phyloP scores from a whole-genome alignment of 2,113 vertebrate species.

The Chionomys nivalis region DNA sequence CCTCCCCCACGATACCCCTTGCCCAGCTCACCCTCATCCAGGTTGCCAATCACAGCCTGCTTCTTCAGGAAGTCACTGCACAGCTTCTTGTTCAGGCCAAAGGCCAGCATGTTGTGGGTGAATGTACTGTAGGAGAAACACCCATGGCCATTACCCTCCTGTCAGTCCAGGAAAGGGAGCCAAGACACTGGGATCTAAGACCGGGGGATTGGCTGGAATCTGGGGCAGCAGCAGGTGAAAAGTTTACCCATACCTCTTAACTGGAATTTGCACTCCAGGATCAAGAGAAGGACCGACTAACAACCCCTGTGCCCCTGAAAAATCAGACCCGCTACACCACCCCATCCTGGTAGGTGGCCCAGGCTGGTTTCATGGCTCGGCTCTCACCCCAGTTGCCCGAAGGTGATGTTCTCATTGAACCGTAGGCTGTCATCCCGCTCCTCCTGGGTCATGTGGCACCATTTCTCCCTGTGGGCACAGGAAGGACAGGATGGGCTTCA shows the following conservation, averaged over 20 bases:
- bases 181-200: not conserved
- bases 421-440: constrained; percentile 95
- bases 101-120: constrained; percentile 98
- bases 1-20: no score
- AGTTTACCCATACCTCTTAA: not conserved
- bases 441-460: constrained; percentile 98
- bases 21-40: constrained; percentile 92
- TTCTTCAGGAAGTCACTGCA: constrained; percentile 98
- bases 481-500: not conserved
- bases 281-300: accelerated
- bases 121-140: constrained; percentile 89
- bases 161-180: not conserved
- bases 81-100: constrained; percentile 95
- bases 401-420: constrained; percentile 98
- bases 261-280: not conserved
- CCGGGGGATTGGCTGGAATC: not conserved
- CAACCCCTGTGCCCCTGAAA: accelerated
- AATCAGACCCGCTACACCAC: not conserved
- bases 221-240: not conserved
- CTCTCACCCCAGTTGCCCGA: constrained; percentile 96
- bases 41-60: constrained; percentile 95
- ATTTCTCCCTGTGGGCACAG: constrained; percentile 92
- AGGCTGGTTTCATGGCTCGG: not conserved
- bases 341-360: not conserved
- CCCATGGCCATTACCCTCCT: not conserved